Base-by-base conservation (phyloP, 2,888 invertebrate genomes). In the Tetheella fluctuosa region DNA sequence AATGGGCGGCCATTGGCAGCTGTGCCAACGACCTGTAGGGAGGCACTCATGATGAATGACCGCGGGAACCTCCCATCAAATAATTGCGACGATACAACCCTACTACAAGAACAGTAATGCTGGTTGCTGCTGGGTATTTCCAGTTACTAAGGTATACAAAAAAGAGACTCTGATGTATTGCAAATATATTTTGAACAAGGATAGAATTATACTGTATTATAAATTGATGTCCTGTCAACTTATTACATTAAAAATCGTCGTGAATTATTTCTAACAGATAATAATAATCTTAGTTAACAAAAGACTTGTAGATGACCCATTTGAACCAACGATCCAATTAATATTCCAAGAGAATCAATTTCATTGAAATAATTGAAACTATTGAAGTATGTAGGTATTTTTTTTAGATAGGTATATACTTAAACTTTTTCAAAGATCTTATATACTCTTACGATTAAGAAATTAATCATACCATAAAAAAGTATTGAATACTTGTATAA, bases 11-110 rank as follows among this genome's bases (percentile, higher is more conserved):
- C 76, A 71, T 76, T 75, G 71, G 75, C 74, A 71, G 74, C 65
- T 67, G 68, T 71, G 85, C 68, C 83, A 80, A 77, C 72, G 84
- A 84, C 84, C 84, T 71, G 65, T 69, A 72, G 79, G 82, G 80
- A 77, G 20, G 75, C 77, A 77, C 64, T 71, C 64, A 69, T 74
- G 76, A 77, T 76, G 67, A 71, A 71, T 73, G 71, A 71, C 73
- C 71, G 70, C 68, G 54, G 59, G 17, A 17, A 54, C 30, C 17
- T 30, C 48, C 48, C 20, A 48, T 20, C 8, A 48, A 20, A 48
- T 48, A 48, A 48, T 48, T 48, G 48, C 48, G 17, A 48, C 20
- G 20, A 48, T 20, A 48, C 20, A 48, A 10, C 48, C 48, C 48
- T 48, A 20, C 48, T 20, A 48, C 48, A 4, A 20, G n/a, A 20